These are phyloP conservation scores for Stenodema calcarata DNA, from an alignment of 2,888 invertebrate genomes.

Conservation along the genomic window DNA sequence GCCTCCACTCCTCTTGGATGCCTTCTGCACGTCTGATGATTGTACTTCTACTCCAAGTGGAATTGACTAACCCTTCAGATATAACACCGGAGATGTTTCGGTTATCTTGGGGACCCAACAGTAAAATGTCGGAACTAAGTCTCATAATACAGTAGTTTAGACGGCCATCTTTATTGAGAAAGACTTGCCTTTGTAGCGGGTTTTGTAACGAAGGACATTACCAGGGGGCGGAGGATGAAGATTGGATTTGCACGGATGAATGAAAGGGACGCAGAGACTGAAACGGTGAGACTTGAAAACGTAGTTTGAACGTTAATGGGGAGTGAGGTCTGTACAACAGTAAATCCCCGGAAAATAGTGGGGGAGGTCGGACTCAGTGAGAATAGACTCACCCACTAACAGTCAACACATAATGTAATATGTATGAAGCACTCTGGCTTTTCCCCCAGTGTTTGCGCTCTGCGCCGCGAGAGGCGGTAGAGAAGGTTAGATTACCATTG, in stretches of 20 bases:
- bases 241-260: neutral
- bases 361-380: neutral
- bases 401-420: constrained; percentile 47
- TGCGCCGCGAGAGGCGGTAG: neutral
- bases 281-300: neutral
- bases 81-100: too few relatives aligned
- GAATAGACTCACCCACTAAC: constrained; percentile 1
- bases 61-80: too few relatives aligned
- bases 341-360: constrained; percentile 11
- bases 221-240: neutral
- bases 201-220: neutral
- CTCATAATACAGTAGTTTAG: too few relatives aligned
- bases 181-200: neutral
- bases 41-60: too few relatives aligned
- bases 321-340: neutral
- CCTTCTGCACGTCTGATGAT: too few relatives aligned
- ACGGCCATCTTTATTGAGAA: neutral
- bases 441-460: neutral
- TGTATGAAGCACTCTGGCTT: constrained; percentile 24
- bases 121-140: too few relatives aligned
- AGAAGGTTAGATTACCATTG: constrained; percentile 16
- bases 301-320: constrained; percentile 12
- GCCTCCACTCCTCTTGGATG: too few relatives aligned
- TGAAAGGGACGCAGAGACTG: neutral
- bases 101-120: too few relatives aligned